These are phyloP conservation scores for Nowickia ferox DNA, from an alignment of 2,888 invertebrate species.

Conservation along the genomic window DNA sequence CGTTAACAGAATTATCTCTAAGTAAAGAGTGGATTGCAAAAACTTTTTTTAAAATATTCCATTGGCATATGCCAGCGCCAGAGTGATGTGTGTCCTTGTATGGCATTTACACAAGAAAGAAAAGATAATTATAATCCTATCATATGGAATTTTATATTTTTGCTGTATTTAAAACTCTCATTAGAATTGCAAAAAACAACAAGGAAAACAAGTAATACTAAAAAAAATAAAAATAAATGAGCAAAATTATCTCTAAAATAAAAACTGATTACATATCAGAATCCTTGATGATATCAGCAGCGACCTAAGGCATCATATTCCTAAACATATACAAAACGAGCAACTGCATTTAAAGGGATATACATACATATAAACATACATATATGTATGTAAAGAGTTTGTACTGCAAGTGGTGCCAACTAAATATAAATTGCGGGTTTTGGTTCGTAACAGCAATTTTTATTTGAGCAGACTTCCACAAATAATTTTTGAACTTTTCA, in stretches of 20 bases:
- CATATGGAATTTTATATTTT: constrained; percentile 60
- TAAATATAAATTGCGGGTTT: background rate
- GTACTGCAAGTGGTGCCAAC: constrained; percentile 27
- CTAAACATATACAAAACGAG: constrained; percentile 17
- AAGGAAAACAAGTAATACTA: constrained; percentile 15
- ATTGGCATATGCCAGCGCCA: constrained; percentile 54
- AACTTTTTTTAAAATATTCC: constrained; percentile 32
- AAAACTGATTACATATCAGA: constrained; percentile 65
- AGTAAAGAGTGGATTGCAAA: background rate
- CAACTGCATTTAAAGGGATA: constrained; percentile 2
- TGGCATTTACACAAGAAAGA: constrained; percentile 18
- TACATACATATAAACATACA: too few species aligned
- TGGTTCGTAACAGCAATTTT: too few species aligned
- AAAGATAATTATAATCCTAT: constrained; percentile 67
- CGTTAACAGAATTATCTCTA: constrained; percentile 16
- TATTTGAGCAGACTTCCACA: too few species aligned
- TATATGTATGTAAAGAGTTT: background rate
- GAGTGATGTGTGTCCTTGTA: constrained; percentile 50
- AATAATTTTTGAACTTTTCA: too few species aligned
- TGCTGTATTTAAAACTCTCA: constrained; percentile 59
- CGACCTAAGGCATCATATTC: constrained; percentile 51
- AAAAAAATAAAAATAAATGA: background rate
- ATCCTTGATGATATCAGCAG: constrained; percentile 66
- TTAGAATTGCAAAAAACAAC: constrained; percentile 65
- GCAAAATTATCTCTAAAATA: constrained; percentile 51